These are phyloP conservation scores for Puma concolor DNA, from an alignment of 2,113 vertebrate species.

Conservation along the genomic window DNA sequence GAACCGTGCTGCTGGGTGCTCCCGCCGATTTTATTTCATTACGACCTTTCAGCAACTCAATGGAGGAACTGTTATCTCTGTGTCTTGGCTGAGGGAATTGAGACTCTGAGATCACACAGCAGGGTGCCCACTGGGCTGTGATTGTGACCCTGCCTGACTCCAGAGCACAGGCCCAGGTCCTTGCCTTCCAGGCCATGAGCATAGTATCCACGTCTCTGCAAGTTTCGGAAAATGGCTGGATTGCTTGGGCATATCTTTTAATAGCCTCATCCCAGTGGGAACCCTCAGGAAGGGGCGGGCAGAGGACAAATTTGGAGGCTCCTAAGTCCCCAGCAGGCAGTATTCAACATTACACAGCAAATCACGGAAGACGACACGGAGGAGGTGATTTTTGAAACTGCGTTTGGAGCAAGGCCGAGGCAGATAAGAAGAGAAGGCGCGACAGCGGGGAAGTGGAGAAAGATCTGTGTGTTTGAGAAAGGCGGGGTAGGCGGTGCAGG, in stretches of 20 bases:
- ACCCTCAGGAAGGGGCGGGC: neutral
- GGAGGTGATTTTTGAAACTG: constrained; percentile 15
- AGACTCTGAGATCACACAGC: neutral
- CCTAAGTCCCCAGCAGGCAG: rapidly evolving
- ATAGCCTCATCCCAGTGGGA: neutral
- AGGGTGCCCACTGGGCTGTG: neutral
- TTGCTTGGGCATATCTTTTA: neutral
- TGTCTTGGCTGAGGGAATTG: neutral
- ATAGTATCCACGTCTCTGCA: neutral
- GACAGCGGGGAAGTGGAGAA: neutral
- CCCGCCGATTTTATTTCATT: neutral
- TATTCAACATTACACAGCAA: neutral
- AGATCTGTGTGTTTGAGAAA: neutral
- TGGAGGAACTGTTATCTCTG: neutral
- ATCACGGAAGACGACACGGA: neutral
- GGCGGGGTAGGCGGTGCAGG: rapidly evolving
- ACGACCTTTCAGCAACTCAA: neutral
- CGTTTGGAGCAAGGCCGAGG: neutral
- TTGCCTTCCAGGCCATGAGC: neutral
- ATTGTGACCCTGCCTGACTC: neutral
- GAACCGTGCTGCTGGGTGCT: neutral
- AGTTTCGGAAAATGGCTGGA: neutral
- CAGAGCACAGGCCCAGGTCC: neutral
- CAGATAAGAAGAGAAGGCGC: neutral
- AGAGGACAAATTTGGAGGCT: neutral